These are phyloP conservation scores for Zygogramma bicolorata DNA, from an alignment of 2,888 invertebrate genomes.

Conservation along the genomic window DNA sequence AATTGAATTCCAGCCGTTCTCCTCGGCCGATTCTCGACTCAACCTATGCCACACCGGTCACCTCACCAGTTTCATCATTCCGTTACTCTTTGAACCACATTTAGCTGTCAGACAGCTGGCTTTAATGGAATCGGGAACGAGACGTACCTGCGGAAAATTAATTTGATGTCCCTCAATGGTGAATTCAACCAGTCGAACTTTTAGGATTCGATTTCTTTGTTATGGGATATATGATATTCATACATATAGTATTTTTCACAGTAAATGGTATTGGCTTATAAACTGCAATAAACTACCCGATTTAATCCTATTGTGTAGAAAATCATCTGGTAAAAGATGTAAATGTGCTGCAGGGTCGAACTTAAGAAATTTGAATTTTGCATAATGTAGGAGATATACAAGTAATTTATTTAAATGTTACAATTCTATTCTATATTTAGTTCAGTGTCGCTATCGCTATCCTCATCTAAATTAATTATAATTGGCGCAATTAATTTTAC, in stretches of 20 bases:
- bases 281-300: too few species aligned
- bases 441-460: too few species aligned
- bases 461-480: too few species aligned
- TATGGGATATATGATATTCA: background rate
- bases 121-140: constrained; percentile 38
- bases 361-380: too few species aligned
- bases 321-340: too few species aligned
- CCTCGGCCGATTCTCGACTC: constrained; percentile 42
- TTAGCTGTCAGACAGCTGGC: constrained; percentile 36
- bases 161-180: constrained; percentile 15
- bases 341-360: too few species aligned
- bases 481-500: too few species aligned
- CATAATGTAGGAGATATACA: too few species aligned
- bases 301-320: too few species aligned
- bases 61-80: constrained; percentile 30
- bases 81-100: constrained; percentile 28
- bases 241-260: background rate
- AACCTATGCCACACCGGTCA: constrained; percentile 38
- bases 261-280: too few species aligned
- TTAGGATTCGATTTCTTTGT: background rate
- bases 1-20: constrained; percentile 62
- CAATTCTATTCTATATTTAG: too few species aligned
- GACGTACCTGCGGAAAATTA: constrained; percentile 32
- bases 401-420: too few species aligned
- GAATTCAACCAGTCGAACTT: background rate